Percentiles rank a stretch among this genome's conserved stretches.
Conservation (phyloP, 2,888 invertebrate species). For the Ichneumoninae sp. region DNA sequence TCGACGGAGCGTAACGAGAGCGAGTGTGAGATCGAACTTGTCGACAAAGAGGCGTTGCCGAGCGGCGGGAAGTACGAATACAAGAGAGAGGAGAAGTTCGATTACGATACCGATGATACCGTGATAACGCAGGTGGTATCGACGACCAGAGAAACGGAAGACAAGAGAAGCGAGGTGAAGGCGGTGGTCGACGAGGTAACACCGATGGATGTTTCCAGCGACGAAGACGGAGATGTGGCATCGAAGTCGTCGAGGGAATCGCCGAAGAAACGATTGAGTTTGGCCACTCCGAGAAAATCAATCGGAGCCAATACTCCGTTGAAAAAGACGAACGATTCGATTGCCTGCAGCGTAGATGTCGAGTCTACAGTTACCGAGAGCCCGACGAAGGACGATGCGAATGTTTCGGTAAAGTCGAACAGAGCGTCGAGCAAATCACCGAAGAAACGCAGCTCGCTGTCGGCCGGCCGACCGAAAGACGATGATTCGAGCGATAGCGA, state of each 20-base stretch:
- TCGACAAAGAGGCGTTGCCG: constrained; percentile 66
- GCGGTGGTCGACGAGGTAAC: constrained; percentile 38
- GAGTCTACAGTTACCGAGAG: not conserved
- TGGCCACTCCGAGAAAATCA: constrained; percentile 39
- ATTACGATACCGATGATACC: constrained; percentile 75
- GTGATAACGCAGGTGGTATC: constrained; percentile 60
- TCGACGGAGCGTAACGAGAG: constrained; percentile 66
- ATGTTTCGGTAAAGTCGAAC: constrained; percentile 1
- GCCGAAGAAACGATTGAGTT: constrained; percentile 40
- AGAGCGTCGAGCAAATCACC: constrained; percentile 2
- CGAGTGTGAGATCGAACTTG: constrained; percentile 70
- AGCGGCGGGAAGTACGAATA: constrained; percentile 47
- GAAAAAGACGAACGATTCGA: not conserved
- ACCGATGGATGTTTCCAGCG: constrained; percentile 53
- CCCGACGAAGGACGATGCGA: constrained; percentile 2
- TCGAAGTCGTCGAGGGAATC: constrained; percentile 45
- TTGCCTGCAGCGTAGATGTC: not conserved
- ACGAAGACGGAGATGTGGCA: constrained; percentile 36
- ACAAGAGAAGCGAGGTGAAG: constrained; percentile 12
- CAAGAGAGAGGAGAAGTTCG: constrained; percentile 47
- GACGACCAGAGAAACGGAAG: not conserved
- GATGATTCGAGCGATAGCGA: constrained; percentile 19
- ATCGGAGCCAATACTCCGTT: not conserved
- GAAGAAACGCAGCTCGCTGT: constrained; percentile 17
- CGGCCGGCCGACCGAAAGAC: not conserved